These are phyloP conservation scores for Brachyhypopomus gauderio DNA, from an alignment of 2,113 vertebrate species.

Conservation along the genomic window DNA sequence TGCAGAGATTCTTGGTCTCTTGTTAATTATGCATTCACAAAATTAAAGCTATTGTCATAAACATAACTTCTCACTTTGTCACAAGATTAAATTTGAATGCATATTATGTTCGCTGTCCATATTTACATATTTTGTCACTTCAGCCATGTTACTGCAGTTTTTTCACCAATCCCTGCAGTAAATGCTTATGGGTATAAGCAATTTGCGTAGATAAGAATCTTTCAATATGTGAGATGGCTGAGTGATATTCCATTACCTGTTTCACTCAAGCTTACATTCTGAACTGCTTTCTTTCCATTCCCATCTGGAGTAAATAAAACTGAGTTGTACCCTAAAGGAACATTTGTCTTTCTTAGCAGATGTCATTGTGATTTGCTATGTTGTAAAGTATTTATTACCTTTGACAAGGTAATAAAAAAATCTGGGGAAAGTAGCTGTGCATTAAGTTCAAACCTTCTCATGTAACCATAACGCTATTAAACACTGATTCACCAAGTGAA, in stretches of 20 bases:
- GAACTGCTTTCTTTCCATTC: constrained; percentile 52
- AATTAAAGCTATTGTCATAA: neutral
- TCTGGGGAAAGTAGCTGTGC: neutral
- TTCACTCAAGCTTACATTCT: constrained; percentile 35
- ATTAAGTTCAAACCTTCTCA: neutral
- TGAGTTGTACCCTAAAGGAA: constrained; percentile 48
- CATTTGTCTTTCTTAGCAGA: constrained; percentile 21
- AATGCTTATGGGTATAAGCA: constrained; percentile 13
- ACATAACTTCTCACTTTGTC: constrained; percentile 27
- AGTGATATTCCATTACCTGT: constrained; percentile 56
- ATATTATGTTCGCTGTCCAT: constrained; percentile 61
- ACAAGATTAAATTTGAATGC: constrained; percentile 57
- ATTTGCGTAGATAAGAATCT: constrained; percentile 51
- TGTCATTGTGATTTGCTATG: constrained; percentile 24
- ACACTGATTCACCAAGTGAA: neutral
- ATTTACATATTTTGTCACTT: constrained; percentile 37
- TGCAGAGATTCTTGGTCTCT: neutral
- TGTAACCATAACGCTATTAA: neutral
- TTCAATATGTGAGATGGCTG: constrained; percentile 27
- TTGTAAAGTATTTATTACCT: constrained; percentile 40
- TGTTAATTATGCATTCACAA: neutral
- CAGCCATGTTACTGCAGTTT: neutral
- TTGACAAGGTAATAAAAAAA: neutral
- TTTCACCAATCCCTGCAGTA: neutral
- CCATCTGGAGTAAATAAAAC: constrained; percentile 60